Conservation (phyloP, 2,113 vertebrate genomes). For the Ceyx margarethae region DNA sequence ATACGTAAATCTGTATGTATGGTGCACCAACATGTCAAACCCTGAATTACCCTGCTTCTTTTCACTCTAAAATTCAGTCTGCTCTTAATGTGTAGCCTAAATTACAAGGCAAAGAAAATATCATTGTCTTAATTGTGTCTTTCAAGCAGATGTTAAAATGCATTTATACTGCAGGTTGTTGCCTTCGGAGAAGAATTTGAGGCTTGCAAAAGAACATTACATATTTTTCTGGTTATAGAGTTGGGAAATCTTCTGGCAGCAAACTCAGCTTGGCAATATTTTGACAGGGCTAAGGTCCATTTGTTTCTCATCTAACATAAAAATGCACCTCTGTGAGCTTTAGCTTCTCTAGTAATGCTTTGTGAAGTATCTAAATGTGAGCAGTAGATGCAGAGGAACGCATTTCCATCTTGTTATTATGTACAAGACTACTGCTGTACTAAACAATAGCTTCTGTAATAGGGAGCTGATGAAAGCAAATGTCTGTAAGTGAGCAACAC, state of each 20-base stretch:
- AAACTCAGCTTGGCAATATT: background rate
- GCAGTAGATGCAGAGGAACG: background rate
- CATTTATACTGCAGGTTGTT: background rate
- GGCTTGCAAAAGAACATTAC: background rate
- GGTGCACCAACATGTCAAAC: background rate
- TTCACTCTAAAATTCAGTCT: background rate
- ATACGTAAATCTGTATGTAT: fast-evolving
- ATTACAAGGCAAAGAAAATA: background rate
- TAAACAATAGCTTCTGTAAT: background rate
- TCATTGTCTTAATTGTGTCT: background rate
- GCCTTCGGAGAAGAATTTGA: background rate
- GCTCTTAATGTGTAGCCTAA: background rate
- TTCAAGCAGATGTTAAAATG: background rate
- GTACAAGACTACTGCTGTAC: background rate
- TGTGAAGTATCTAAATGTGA: background rate
- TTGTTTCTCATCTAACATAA: background rate
- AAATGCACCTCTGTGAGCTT: background rate
- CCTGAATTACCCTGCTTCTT: background rate
- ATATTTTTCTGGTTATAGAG: background rate
- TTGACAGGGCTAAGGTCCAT: background rate
- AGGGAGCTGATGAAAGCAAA: background rate
- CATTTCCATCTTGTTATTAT: background rate
- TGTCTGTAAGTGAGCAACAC: background rate
- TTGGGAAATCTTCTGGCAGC: background rate
- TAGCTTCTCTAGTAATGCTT: background rate